Evolutionary conservation across 1,140 invertebrate genomes (phyloP).

Genomic region (Nebria ingens): DNA sequence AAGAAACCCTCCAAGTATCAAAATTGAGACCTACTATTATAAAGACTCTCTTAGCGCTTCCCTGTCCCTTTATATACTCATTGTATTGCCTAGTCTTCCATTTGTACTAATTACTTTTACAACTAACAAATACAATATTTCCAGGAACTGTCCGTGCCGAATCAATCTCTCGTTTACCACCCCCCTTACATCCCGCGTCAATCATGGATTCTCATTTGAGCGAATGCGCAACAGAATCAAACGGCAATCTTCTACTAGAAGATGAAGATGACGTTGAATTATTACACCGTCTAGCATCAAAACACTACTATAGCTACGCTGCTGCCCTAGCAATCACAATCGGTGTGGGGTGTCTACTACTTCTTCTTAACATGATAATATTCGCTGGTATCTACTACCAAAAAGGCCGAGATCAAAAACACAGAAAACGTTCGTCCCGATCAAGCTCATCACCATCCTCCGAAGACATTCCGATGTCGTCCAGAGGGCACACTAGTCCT

Average conservation of each 20-base stretch:
- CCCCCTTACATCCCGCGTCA: slow-evolving; percentile 19
- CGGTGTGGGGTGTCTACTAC: slow-evolving; percentile 70
- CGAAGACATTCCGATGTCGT: slow-evolving; percentile 29
- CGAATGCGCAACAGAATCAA: slow-evolving; percentile 26
- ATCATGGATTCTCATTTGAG: neutral
- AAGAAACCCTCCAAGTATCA: no score
- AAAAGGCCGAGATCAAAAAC: slow-evolving; percentile 38
- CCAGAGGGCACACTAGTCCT: slow-evolving; percentile 16
- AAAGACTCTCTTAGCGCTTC: no score
- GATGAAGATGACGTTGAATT: slow-evolving; percentile 33
- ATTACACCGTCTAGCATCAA: slow-evolving; percentile 34
- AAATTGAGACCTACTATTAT: no score
- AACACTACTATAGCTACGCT: slow-evolving; percentile 50
- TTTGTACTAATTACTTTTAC: neutral
- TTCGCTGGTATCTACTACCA: slow-evolving; percentile 77
- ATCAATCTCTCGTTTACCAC: slow-evolving; percentile 37
- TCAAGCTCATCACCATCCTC: neutral
- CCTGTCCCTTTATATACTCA: neutral
- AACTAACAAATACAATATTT: neutral
- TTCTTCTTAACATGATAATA: slow-evolving; percentile 71
- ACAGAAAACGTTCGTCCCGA: slow-evolving; percentile 18
- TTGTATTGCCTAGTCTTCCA: neutral
- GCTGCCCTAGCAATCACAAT: slow-evolving; percentile 69
- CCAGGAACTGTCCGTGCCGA: slow-evolving; percentile 39
- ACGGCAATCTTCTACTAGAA: slow-evolving; percentile 21